Percentiles rank a stretch among this genome's conserved stretches.
These are phyloP conservation scores for Montifringilla adamsi DNA, from an alignment of 2,113 vertebrate genomes.

Conservation along the genomic window DNA sequence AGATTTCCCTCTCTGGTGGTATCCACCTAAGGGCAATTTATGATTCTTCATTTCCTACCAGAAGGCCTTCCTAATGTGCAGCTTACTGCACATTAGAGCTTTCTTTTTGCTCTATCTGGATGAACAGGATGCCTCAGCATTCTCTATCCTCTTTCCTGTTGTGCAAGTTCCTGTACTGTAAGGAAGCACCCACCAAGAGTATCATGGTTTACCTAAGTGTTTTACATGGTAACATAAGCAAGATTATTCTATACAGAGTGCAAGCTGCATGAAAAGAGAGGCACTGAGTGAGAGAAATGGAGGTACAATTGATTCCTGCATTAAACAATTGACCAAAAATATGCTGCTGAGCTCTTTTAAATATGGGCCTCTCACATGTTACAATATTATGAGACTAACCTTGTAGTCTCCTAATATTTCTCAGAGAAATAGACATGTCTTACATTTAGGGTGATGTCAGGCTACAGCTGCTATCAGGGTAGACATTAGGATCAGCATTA, in stretches of 20 bases:
- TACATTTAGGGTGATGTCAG: neutral
- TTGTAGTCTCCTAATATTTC: neutral
- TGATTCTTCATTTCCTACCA: neutral
- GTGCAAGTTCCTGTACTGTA: neutral
- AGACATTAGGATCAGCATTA: neutral
- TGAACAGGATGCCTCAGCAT: neutral
- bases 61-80: neutral
- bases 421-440: neutral
- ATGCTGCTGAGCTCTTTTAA: neutral
- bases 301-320: neutral
- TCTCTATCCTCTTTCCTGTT: neutral
- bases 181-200: neutral
- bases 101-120: neutral
- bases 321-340: neutral
- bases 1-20: neutral
- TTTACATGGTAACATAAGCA: neutral
- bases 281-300: neutral
- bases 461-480: neutral
- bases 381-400: neutral
- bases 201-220: neutral
- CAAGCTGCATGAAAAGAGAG: neutral
- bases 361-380: neutral
- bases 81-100: neutral
- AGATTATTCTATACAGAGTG: neutral
- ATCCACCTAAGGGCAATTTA: neutral